Evolutionary conservation across 2,113 vertebrate genomes (phyloP), one percentile per base, ranked within the genome.

Genomic region (Nerophis lumbriciformis): DNA sequence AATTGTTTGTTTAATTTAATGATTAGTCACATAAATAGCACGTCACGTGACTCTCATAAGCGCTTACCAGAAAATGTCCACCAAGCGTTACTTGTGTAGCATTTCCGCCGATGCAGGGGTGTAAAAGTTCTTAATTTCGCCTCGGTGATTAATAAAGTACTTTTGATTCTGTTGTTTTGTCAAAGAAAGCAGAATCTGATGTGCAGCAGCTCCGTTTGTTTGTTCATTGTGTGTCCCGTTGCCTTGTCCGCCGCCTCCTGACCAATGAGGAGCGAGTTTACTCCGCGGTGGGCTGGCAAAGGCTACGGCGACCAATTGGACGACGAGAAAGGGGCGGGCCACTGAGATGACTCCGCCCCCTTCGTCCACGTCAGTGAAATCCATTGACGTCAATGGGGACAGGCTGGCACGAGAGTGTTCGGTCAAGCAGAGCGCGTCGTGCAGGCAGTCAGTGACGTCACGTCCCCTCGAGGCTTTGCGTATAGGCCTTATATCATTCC

Each of bases 301-400:
- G 1, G 1, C 42, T 3, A 2, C 52, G 6, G 55, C 1, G 38
- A 51, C 79, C 77, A 84, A 87, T 84, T 19, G 4, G 3, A 0
- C 28, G 0, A 2, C 0, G 8, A 4, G 4, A 66, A 19, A 42
- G 54, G 28, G 28, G 12, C 56, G 8, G n/a, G 0, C 1, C 42
- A 16, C 11, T 4, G 16, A 1, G 10, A 8, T 16, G 10, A 37
- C 42, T 16, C 69, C 72, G 48, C 80, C 76, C 76, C 5, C 51
- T 14, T 14, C 15, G 42, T 65, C 64, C 68, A 86, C 82, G 83
- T 85, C 28, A 19, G 28, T 53, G 49, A 68, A 69, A 84, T 59
- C 71, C 71, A 81, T 78, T 89, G 87, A 90, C 87, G 88, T 89
- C 86, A 89, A 75, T 82, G 79, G 39, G 63, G 4, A 28, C 52